phyloP scores from a whole-genome alignment of 1,140 invertebrate species.

The Drosophila simulans region DNA sequence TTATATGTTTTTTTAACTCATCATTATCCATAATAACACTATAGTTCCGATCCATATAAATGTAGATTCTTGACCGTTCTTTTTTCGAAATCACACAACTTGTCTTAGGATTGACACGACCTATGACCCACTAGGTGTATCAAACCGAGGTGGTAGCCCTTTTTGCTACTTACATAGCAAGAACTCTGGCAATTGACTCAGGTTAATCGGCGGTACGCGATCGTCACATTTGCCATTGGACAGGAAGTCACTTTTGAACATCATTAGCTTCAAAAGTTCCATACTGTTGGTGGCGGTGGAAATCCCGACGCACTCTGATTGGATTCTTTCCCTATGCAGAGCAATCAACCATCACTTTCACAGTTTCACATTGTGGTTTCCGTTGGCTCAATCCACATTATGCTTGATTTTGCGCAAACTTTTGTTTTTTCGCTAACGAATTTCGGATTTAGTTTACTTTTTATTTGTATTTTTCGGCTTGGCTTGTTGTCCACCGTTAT shows the following conservation, averaged over 20 bases:
- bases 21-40: no score
- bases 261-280: conserved; percentile 84
- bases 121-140: not conserved
- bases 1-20: no score
- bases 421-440: not conserved
- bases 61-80: no score
- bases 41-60: no score
- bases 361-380: conserved; percentile 49
- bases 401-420: conserved; percentile 14
- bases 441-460: conserved; percentile 8
- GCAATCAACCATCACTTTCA: conserved; percentile 45
- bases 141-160: not conserved
- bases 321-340: conserved; percentile 12
- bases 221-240: conserved; percentile 83
- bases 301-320: conserved; percentile 2
- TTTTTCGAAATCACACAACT: not conserved
- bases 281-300: conserved; percentile 50
- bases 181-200: conserved; percentile 90
- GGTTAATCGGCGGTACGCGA: conserved; percentile 88
- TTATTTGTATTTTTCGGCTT: conserved; percentile 16
- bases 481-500: conserved; percentile 58
- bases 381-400: conserved; percentile 43
- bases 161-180: conserved; percentile 87
- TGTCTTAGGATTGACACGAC: not conserved
- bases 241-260: conserved; percentile 85